phyloP scores from a whole-genome alignment of 1,140 invertebrate species.

The Argopecten irradians region DNA sequence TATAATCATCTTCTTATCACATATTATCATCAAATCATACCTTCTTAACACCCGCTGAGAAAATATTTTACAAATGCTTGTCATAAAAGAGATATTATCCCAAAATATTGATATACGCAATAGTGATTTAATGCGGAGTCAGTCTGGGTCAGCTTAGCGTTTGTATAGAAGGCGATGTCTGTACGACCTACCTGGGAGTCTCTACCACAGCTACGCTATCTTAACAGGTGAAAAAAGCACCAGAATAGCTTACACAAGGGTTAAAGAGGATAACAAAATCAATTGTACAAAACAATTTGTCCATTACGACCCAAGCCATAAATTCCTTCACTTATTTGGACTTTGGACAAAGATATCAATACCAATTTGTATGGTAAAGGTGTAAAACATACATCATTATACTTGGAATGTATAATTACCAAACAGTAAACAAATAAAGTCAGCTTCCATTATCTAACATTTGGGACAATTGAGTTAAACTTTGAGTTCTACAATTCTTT shows the following conservation, averaged over 20 bases:
- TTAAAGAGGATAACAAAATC: background rate
- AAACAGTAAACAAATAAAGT: too few relatives aligned
- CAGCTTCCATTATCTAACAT: too few relatives aligned
- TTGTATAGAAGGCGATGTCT: background rate
- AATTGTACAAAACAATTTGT: constrained; percentile 23
- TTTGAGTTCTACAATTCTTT: too few relatives aligned
- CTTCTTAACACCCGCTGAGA: background rate
- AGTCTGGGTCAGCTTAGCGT: background rate
- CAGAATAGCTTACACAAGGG: background rate
- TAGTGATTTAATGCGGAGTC: constrained; percentile 1
- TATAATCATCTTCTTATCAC: constrained; percentile 15
- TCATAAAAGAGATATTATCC: constrained; percentile 23
- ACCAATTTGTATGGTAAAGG: background rate
- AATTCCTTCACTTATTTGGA: background rate
- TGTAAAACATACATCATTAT: too few relatives aligned
- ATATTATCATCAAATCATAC: constrained; percentile 11
- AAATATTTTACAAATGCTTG: constrained; percentile 3
- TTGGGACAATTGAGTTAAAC: too few relatives aligned
- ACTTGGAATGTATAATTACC: too few relatives aligned
- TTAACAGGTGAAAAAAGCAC: constrained; percentile 21
- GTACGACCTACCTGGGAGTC: background rate
- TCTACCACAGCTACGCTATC: background rate
- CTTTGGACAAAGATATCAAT: background rate
- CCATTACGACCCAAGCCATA: background rate
- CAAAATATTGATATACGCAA: constrained; percentile 3